Conservation (phyloP, 2,797 vertebrate species). For the Apodemus agrarius region DNA sequence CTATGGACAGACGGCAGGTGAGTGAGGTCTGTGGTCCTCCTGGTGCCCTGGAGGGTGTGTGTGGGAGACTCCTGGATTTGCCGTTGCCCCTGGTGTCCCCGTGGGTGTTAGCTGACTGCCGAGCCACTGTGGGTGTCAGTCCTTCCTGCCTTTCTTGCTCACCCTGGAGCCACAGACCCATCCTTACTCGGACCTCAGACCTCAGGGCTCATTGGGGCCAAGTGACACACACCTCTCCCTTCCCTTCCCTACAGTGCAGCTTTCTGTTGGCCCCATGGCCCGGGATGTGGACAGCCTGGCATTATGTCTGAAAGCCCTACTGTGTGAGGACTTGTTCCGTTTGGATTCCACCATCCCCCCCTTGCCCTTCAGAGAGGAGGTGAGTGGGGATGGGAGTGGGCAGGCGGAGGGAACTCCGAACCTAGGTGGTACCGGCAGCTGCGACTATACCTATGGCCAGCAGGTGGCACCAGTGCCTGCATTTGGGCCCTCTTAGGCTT, state of each 20-base stretch:
- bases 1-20: constrained; percentile 92
- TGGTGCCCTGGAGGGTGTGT: background rate
- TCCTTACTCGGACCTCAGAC: background rate
- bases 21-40: constrained; percentile 84
- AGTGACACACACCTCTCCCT: constrained; percentile 5
- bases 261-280: constrained; percentile 91
- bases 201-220: background rate
- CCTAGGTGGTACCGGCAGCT: background rate
- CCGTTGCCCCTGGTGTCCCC: background rate
- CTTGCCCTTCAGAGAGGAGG: constrained; percentile 93
- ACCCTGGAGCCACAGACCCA: background rate
- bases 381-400: constrained; percentile 76
- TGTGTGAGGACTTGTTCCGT: constrained; percentile 94
- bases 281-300: constrained; percentile 94
- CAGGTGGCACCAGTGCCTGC: constrained; percentile 40
- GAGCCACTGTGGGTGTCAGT: background rate
- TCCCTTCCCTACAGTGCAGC: constrained; percentile 55
- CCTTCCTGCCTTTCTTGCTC: constrained; percentile 2
- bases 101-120: background rate
- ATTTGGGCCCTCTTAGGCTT: background rate
- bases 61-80: background rate
- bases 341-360: constrained; percentile 95
- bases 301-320: constrained; percentile 92
- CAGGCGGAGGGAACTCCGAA: background rate
- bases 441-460: background rate